Base-by-base conservation (phyloP, 2,888 invertebrate species). In the Hoplodrina blanda region DNA sequence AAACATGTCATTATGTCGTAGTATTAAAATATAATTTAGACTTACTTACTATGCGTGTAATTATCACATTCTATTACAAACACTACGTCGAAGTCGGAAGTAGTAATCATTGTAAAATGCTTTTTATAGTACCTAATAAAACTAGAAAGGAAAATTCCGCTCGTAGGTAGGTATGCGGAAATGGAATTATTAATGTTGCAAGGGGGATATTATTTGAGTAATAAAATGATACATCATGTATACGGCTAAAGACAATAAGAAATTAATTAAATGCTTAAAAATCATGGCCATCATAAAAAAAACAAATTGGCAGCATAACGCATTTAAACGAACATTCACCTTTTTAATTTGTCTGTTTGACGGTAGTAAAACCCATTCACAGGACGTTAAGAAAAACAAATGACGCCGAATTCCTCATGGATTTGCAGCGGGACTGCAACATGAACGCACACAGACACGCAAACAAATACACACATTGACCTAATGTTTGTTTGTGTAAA, bases 401-500 rank as follows among this genome's bases (percentile, higher is more conserved):
- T 81, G 57, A 70, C 57, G 61, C 15, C 30, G 11, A 68, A 74
- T 72, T 66, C 50, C 41, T 78, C 69, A 70, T 70, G 70, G 59
- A 52, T 49, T 79, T 76, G 62, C 53, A 73, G 44, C 56, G n/a
- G 46, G 56, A 79, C 17, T 73, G 67, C 69, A 62, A 74, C 54
- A 64, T 55, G 41, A 8, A 69, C 37, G 20, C 67, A 69, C 66
- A 73, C 67, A 69, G 1, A 44, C 44, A 64, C 19, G 19, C 33
- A 53, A n/a, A 13, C 11, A 62, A 11, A 4, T 17, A 41, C 70
- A 74, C 57, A 74, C 64, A 69, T 53, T 37, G 20, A 59, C 50
- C 11, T 41, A 33, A 61, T 37, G 57, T 73, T 73, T 78, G 78
- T 71, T 74, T 78, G 73, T 74, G 78, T 77, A 76, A 87, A 90